Evolutionary conservation across 2,888 invertebrate species (phyloP).

Genomic region (Lepidochrysops patricia): DNA sequence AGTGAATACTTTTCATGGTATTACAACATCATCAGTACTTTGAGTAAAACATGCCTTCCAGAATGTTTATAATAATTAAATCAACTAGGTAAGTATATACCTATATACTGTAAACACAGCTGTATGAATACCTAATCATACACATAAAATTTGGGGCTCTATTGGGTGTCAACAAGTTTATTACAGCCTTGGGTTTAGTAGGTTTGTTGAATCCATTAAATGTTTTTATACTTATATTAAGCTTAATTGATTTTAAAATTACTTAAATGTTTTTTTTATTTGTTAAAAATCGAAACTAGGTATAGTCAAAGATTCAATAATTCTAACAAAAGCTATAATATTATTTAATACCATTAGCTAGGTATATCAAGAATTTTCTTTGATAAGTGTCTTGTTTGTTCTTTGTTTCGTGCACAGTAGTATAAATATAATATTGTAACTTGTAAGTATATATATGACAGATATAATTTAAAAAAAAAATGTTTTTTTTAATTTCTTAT

Average conservation of each 20-base stretch:
- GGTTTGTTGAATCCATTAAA: background rate
- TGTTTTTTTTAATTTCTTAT: background rate
- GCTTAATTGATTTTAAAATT: background rate
- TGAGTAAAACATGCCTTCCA: no score
- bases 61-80: no score
- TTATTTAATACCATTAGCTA: background rate
- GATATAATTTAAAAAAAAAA: background rate
- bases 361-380: background rate
- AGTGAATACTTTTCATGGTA: no score
- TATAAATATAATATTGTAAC: no score
- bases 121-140: no score
- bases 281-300: no score
- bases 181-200: background rate
- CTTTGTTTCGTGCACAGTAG: background rate
- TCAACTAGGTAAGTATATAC: no score
- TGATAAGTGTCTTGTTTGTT: slow-evolving; percentile 5
- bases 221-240: background rate
- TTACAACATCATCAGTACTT: no score
- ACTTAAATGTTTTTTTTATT: no score
- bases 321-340: background rate
- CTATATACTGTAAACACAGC: no score
- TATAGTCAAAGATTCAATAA: background rate
- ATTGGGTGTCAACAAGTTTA: background rate
- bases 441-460: background rate
- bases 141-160: background rate